Evolutionary conservation across 2,113 vertebrate genomes (phyloP), one percentile per base, ranked within the genome.

Genomic region (Scophthalmus maximus): DNA sequence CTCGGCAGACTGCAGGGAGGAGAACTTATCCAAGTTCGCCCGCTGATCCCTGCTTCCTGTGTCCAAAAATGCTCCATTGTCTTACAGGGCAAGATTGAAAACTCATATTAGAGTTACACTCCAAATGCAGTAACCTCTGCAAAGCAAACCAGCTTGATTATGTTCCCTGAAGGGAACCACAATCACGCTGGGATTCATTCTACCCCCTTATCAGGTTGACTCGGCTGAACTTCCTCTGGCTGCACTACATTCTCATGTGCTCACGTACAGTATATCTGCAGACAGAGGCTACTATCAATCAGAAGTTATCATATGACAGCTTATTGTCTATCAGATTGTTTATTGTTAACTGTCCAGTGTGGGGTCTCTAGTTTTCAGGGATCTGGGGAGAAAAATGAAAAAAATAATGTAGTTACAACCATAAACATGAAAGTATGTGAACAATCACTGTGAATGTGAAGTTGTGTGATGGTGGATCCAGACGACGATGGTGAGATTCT

Each of bases 11-110:
- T 81, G 44, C 73, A 76, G 81, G 83, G 68, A 79, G 80, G 68
- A 58, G 59, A 78, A 68, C 66, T 84, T 87, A 83, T 75, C 50
- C 7, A 76, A 22, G 44, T 68, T 68, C 83, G 55, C 66, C 52
- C 23, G 29, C 50, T 84, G 58, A 76, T 57, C 38, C 32, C 14
- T 50, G 62, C 60, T 89, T 91, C 88, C 89, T 87, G 75, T 22
- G 71, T 75, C 38, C 30, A 55, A 82, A 87, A 87, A 56, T 26
- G 51, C 64, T 40, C 64, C 60, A 88, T 92, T 90, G 89, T 92
- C 50, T 69, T 52, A 76, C 79, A 83, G 76, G 73, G 63, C 66
- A 77, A 68, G 50, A 71, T 46, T 56, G 30, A 78, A 70, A 76
- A 38, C 40, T 38, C 30, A 40, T 44, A 12, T 77, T 51, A 38